phyloP scores from a whole-genome alignment of 2,888 invertebrate genomes.

The Myopa tessellatipennis region DNA sequence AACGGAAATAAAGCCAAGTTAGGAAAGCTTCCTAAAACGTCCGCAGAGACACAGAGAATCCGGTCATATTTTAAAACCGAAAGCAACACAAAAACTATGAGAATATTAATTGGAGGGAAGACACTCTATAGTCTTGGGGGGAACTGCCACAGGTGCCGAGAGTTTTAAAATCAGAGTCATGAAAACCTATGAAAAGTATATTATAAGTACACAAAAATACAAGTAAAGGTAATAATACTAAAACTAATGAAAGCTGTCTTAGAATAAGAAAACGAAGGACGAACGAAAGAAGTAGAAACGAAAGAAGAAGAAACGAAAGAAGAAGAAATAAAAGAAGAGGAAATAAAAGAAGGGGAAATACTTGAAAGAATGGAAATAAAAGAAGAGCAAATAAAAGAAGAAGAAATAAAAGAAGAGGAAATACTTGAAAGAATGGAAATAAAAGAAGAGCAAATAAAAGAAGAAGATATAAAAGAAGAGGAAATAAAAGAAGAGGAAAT shows the following conservation, averaged over 20 bases:
- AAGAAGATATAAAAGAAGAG: not conserved
- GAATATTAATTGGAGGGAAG: not conserved
- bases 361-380: not conserved
- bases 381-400: not conserved
- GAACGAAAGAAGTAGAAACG: not conserved
- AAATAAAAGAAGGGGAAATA: not conserved
- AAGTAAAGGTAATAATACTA: no score
- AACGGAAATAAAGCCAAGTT: conserved; percentile 9
- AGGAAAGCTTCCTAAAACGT: not conserved
- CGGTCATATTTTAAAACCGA: not conserved
- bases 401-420: no score
- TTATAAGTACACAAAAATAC: no score
- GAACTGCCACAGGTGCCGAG: not conserved
- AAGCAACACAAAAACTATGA: not conserved
- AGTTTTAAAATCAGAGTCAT: not conserved
- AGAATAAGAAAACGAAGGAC: not conserved
- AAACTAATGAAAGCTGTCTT: no score
- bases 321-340: not conserved
- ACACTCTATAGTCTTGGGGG: not conserved
- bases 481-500: not conserved
- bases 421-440: no score
- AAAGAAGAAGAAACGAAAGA: not conserved
- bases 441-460: not conserved
- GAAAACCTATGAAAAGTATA: not conserved
- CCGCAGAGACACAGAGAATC: not conserved